Evolutionary conservation across 2,113 vertebrate species (phyloP).

Genomic region (Haplochromis vanheusdeni): DNA sequence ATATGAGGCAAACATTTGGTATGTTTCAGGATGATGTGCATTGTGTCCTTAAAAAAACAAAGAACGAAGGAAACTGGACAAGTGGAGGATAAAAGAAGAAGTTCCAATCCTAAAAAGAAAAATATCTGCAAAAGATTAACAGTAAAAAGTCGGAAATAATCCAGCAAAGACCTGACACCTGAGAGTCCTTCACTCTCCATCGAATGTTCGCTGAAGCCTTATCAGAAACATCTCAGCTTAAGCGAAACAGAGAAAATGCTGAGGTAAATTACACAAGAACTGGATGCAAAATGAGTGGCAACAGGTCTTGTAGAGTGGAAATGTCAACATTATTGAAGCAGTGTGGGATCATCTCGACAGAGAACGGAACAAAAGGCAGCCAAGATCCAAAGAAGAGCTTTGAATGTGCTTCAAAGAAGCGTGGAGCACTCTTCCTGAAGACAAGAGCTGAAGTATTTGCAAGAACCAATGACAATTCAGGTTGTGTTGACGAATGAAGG

Average conservation of each 20-base stretch:
- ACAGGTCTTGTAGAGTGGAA: not conserved
- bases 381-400: not conserved
- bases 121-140: not conserved
- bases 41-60: not conserved
- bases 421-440: not conserved
- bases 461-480: accelerated
- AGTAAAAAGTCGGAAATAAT: not conserved
- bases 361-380: not conserved
- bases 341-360: not conserved
- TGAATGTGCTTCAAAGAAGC: not conserved
- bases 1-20: not conserved
- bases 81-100: not conserved
- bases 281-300: not conserved
- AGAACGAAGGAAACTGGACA: not conserved
- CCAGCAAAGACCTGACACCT: not conserved
- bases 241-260: not conserved
- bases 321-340: not conserved
- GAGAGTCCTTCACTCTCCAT: not conserved
- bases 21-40: not conserved
- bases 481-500: not conserved
- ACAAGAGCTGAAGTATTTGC: not conserved
- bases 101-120: not conserved
- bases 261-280: not conserved
- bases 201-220: not conserved
- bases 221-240: not conserved